phyloP scores from a whole-genome alignment of 2,113 vertebrate genomes.

The Archilochus colubris region DNA sequence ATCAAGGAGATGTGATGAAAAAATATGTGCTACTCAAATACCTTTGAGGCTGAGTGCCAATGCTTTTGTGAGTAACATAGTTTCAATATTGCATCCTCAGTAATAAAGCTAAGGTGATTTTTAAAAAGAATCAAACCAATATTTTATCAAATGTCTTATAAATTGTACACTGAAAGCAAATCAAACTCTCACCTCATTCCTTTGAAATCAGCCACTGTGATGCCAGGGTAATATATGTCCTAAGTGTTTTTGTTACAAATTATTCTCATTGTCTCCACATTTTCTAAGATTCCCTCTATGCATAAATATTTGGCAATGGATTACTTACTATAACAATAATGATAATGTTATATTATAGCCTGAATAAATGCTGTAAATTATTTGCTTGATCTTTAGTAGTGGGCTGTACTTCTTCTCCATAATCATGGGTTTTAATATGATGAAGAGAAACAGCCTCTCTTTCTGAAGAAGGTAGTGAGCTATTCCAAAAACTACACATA shows the following conservation, averaged over 20 bases:
- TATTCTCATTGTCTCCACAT: neutral
- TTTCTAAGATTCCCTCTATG: neutral
- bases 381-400: neutral
- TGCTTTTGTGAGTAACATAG: neutral
- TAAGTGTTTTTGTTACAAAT: neutral
- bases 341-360: neutral
- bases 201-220: neutral
- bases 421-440: neutral
- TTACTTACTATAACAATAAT: neutral
- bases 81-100: neutral
- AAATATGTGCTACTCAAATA: neutral
- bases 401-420: neutral
- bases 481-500: neutral
- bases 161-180: neutral
- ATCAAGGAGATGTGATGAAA: neutral
- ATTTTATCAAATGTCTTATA: neutral
- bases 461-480: neutral
- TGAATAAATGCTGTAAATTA: neutral
- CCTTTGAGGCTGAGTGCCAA: neutral
- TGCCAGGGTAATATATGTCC: neutral
- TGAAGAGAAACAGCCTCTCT: neutral
- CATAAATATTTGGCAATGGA: neutral
- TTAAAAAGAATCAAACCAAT: neutral
- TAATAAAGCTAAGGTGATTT: neutral
- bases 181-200: neutral